Conservation (phyloP, 2,113 vertebrate species). For the Sinocyclocheilus rhinocerous region DNA sequence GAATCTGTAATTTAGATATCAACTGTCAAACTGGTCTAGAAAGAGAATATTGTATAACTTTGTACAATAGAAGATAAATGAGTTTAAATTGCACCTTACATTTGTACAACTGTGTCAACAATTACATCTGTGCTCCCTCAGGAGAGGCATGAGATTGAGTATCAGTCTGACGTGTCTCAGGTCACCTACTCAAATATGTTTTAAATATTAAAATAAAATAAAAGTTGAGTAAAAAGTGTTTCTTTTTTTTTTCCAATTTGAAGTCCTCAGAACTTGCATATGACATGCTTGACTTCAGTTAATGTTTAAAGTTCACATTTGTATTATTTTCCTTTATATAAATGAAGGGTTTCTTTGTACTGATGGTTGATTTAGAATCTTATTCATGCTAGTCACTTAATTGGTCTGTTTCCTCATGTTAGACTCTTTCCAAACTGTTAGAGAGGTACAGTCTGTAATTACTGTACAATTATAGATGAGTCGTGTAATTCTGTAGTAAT, state of each 20-base stretch:
- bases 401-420: conserved; percentile 6
- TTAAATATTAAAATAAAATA: background rate
- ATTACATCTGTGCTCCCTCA: background rate
- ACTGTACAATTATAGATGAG: background rate
- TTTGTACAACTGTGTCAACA: background rate
- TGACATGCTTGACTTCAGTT: background rate
- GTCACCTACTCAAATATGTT: background rate
- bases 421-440: background rate
- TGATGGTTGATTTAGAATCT: background rate
- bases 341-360: background rate
- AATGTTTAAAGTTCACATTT: background rate
- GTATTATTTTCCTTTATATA: background rate
- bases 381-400: background rate
- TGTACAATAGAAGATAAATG: background rate
- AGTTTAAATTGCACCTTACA: background rate
- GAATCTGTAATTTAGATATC: background rate
- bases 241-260: background rate
- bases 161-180: background rate
- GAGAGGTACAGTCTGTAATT: background rate
- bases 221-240: background rate
- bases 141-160: background rate
- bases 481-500: background rate
- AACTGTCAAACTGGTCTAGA: background rate
- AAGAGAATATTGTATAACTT: background rate
- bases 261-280: background rate